Conservation (phyloP, 1,140 invertebrate genomes). For the Oryzaephilus surinamensis region DNA sequence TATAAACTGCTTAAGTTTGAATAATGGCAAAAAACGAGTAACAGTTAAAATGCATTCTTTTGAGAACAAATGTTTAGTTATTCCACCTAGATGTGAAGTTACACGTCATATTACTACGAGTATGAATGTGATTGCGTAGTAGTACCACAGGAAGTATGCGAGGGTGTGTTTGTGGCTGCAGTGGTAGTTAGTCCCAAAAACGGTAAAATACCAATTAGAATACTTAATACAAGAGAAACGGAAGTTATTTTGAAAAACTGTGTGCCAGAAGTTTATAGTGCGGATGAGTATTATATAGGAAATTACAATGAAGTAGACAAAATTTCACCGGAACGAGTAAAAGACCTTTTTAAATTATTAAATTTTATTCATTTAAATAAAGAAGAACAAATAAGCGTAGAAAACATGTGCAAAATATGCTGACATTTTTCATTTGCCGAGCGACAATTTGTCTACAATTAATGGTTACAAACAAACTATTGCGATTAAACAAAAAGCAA, state of each 20-base stretch:
- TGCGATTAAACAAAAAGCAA: conserved; percentile 16
- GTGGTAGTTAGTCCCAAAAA: conserved; percentile 3
- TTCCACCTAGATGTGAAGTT: conserved; percentile 12
- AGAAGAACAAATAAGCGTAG: conserved; percentile 18
- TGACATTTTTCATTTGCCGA: conserved; percentile 22
- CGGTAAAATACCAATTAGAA: conserved; percentile 10
- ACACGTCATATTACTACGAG: conserved; percentile 11
- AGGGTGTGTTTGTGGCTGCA: conserved; percentile 13
- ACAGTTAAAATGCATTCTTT: conserved; percentile 5
- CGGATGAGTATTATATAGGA: conserved; percentile 11
- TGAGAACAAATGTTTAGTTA: conserved; percentile 7
- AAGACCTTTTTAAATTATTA: conserved; percentile 9
- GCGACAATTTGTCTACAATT: conserved; percentile 18
- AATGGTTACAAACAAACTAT: conserved; percentile 24
- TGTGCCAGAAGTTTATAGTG: conserved; percentile 8
- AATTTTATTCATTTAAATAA: conserved; percentile 20
- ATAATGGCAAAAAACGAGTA: conserved; percentile 3
- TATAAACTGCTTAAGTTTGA: conserved; percentile 6
- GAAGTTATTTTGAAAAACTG: conserved; percentile 13
- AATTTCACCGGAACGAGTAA: conserved; percentile 11
- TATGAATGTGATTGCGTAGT: conserved; percentile 9
- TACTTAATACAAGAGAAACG: conserved; percentile 14
- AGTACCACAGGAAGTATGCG: conserved; percentile 11
- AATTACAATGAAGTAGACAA: conserved; percentile 5
- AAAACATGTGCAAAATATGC: conserved; percentile 24